These are phyloP conservation scores for Scortum barcoo DNA, from an alignment of 2,113 vertebrate genomes.

Conservation along the genomic window DNA sequence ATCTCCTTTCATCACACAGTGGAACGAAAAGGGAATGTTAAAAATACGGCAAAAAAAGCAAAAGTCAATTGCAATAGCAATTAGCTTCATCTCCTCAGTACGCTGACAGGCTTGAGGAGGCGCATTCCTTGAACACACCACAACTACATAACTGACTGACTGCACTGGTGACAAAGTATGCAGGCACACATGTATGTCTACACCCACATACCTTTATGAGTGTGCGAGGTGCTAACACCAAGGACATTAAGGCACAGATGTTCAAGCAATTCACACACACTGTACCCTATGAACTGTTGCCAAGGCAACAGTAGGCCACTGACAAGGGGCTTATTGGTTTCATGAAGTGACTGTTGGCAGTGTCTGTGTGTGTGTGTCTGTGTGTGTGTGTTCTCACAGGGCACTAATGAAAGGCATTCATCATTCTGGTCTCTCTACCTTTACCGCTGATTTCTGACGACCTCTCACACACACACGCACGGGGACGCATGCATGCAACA, in stretches of 20 bases:
- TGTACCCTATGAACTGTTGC: slow-evolving; percentile 92
- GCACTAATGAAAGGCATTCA: slow-evolving; percentile 83
- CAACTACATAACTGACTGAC: slow-evolving; percentile 36
- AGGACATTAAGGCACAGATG: slow-evolving; percentile 79
- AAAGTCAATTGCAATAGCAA: slow-evolving; percentile 6
- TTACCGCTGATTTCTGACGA: slow-evolving; percentile 70
- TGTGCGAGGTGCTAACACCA: slow-evolving; percentile 88
- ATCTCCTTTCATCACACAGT: neutral
- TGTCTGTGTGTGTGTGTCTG: slow-evolving; percentile 44
- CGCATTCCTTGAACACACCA: slow-evolving; percentile 56
- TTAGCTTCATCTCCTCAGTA: slow-evolving; percentile 19
- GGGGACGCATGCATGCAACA: neutral
- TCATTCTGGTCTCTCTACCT: slow-evolving; percentile 74
- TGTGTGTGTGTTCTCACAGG: slow-evolving; percentile 33
- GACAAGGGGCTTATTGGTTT: slow-evolving; percentile 91
- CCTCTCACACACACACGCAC: slow-evolving; percentile 45
- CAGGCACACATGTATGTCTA: slow-evolving; percentile 24
- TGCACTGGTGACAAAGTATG: slow-evolving; percentile 7
- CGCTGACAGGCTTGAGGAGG: slow-evolving; percentile 16
- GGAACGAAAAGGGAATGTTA: neutral
- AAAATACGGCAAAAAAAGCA: neutral
- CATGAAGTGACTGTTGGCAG: slow-evolving; percentile 88
- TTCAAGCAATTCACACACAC: slow-evolving; percentile 85
- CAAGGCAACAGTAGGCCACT: slow-evolving; percentile 94
- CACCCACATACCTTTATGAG: slow-evolving; percentile 50